Percentiles rank a stretch among this genome's conserved stretches.
phyloP scores from a whole-genome alignment of 2,113 vertebrate genomes.

The Laticauda laticaudata region DNA sequence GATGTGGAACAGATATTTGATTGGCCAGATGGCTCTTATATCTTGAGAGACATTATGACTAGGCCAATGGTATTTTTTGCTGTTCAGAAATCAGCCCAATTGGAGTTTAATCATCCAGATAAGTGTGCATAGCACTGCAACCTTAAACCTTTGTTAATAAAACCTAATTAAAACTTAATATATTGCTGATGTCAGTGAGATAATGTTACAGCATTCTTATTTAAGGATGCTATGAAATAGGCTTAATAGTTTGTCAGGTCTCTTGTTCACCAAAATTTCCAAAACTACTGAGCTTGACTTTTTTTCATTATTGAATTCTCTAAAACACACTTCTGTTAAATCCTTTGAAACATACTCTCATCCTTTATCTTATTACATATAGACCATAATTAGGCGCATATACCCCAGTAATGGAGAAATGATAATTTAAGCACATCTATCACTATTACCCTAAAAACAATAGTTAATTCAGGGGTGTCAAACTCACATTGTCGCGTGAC shows the following conservation, averaged over 20 bases:
- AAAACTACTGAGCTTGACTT: background rate
- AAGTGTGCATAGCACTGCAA: background rate
- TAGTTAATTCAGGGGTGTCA: background rate
- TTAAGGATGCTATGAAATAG: background rate
- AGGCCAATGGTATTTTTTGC: background rate
- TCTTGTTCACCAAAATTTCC: slow-evolving; percentile 13
- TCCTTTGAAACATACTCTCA: background rate
- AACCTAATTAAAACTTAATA: background rate
- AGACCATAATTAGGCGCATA: background rate
- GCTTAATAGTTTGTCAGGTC: slow-evolving; percentile 22
- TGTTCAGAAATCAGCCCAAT: background rate
- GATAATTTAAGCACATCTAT: background rate
- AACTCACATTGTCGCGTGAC: too few species aligned
- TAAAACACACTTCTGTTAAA: background rate
- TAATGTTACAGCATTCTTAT: background rate
- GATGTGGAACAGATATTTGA: background rate
- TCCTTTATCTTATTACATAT: background rate
- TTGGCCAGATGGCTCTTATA: background rate
- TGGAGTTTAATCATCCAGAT: background rate
- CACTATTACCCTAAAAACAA: background rate
- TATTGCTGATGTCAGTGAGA: background rate
- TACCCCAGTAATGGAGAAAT: background rate
- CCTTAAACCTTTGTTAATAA: background rate
- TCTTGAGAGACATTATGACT: background rate
- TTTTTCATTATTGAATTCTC: background rate